These are phyloP conservation scores for Stramonita haemastoma DNA, from an alignment of 2,888 invertebrate genomes.

Conservation along the genomic window DNA sequence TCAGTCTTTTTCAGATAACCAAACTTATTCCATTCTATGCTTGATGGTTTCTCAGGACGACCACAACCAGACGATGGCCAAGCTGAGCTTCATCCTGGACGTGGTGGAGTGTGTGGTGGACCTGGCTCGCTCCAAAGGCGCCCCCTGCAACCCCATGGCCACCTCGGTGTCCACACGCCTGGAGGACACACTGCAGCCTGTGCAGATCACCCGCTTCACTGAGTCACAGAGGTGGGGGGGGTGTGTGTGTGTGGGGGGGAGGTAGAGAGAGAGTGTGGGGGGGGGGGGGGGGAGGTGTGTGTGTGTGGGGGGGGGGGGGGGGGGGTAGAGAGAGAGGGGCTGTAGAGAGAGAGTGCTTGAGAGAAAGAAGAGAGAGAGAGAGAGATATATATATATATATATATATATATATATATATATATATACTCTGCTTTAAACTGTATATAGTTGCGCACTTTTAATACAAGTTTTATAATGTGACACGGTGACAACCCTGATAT, in stretches of 20 bases:
- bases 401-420: too few species aligned
- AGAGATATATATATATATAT: not conserved
- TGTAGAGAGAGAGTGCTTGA: too few species aligned
- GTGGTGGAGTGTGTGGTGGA: constrained; percentile 96
- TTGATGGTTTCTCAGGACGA: constrained; percentile 84
- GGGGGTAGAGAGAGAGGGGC: not conserved
- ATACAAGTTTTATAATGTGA: too few species aligned
- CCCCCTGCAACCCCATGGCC: constrained; percentile 69
- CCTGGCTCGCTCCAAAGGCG: constrained; percentile 79
- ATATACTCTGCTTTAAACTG: too few species aligned
- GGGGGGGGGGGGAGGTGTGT: too few species aligned
- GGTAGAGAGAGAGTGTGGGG: too few species aligned
- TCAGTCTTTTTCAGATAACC: too few species aligned
- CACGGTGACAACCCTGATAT: too few species aligned
- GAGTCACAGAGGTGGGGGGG: constrained; percentile 55
- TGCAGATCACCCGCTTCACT: constrained; percentile 52
- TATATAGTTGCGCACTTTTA: too few species aligned
- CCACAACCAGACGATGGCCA: constrained; percentile 97
- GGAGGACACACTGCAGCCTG: constrained; percentile 53
- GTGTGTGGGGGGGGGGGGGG: not conserved
- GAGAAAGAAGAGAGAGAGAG: not conserved
- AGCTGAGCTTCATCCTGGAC: constrained; percentile 96
- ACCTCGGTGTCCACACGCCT: constrained; percentile 63
- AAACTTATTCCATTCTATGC: too few species aligned
- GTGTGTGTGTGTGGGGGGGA: not conserved